Conservation (phyloP, 2,113 vertebrate species). For the Hepsetus odoe region DNA sequence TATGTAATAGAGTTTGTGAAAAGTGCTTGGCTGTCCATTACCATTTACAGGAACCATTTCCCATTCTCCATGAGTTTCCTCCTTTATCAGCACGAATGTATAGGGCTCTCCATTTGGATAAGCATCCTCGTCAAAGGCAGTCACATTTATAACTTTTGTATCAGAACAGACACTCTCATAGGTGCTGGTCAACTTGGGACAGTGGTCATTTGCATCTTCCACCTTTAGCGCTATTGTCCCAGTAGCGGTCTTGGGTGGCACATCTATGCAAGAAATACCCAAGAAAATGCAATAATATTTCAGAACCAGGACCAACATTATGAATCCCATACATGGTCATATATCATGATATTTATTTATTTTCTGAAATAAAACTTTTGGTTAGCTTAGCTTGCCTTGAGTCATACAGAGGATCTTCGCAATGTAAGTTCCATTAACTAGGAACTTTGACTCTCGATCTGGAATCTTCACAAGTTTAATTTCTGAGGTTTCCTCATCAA, state of each 20-base stretch:
- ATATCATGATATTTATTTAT: no score
- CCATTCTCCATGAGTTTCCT: slow-evolving; percentile 64
- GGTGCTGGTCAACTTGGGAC: slow-evolving; percentile 77
- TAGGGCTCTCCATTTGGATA: slow-evolving; percentile 79
- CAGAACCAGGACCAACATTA: not conserved
- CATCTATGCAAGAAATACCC: slow-evolving; percentile 68
- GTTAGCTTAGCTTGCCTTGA: slow-evolving; percentile 73
- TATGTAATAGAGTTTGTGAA: no score
- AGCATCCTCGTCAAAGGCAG: slow-evolving; percentile 62
- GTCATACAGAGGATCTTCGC: slow-evolving; percentile 85
- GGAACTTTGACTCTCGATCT: slow-evolving; percentile 78
- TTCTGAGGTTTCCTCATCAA: slow-evolving; percentile 84
- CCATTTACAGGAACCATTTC: slow-evolving; percentile 50
- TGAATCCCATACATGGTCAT: no score
- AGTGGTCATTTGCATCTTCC: slow-evolving; percentile 79
- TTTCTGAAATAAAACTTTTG: not conserved
- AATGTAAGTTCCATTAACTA: slow-evolving; percentile 80
- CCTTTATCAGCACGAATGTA: slow-evolving; percentile 76
- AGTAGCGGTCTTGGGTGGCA: slow-evolving; percentile 81
- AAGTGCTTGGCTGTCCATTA: slow-evolving; percentile 24
- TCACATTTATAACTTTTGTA: slow-evolving; percentile 72
- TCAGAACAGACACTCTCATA: slow-evolving; percentile 72
- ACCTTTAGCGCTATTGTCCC: slow-evolving; percentile 84
- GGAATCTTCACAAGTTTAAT: slow-evolving; percentile 83
- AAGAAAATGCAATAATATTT: not conserved